Evolutionary conservation across 2,113 vertebrate species (phyloP).

Genomic region (Chloebia gouldiae): DNA sequence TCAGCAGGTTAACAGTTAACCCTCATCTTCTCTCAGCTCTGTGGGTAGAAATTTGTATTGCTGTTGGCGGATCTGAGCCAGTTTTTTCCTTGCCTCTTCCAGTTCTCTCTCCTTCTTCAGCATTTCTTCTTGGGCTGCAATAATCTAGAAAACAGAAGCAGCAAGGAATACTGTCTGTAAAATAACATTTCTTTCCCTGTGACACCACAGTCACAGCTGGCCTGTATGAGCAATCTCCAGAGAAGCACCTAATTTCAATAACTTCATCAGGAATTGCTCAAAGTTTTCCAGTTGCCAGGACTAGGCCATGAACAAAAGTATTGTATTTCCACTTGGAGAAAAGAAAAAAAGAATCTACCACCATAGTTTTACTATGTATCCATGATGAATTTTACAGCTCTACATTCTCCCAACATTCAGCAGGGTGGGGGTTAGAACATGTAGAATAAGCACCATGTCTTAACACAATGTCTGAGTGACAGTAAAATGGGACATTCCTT

Average conservation of each 20-base stretch:
- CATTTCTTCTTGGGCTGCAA: conserved; percentile 99
- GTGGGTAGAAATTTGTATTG: conserved; percentile 98
- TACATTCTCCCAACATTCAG: background rate
- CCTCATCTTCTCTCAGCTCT: conserved; percentile 92
- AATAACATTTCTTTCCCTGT: background rate
- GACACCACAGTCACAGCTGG: background rate
- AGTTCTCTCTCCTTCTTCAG: conserved; percentile 95
- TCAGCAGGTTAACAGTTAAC: conserved; percentile 77
- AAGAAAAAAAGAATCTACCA: background rate
- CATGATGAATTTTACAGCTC: background rate
- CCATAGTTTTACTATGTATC: background rate
- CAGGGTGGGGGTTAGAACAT: background rate
- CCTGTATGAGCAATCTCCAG: background rate
- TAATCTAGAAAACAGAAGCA: conserved; percentile 81
- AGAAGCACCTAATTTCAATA: background rate
- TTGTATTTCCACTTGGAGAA: background rate
- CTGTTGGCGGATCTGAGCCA: conserved; percentile 98
- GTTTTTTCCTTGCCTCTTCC: conserved; percentile 96
- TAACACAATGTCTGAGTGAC: background rate
- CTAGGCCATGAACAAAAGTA: background rate
- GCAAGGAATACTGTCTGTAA: background rate
- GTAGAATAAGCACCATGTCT: background rate
- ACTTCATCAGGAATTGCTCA: background rate
- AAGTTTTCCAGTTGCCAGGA: background rate
- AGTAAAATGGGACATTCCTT: background rate